phyloP scores from a whole-genome alignment of 2,888 invertebrate species.

The Acronicta alni region DNA sequence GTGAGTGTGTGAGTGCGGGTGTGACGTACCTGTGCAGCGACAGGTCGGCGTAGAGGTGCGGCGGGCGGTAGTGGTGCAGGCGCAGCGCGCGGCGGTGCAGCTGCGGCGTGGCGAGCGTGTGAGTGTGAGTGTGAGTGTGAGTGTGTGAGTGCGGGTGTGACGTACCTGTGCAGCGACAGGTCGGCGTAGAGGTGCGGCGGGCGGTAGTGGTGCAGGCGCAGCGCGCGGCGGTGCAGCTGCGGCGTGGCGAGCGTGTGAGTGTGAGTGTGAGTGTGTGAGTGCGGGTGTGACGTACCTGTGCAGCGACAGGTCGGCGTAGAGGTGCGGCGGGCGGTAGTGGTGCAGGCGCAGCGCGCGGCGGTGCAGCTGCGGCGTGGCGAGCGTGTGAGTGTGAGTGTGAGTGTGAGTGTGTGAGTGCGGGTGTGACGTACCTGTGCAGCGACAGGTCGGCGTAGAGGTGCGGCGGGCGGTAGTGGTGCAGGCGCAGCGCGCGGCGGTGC shows the following conservation, averaged over 20 bases:
- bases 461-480: conserved; percentile 16
- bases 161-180: not conserved
- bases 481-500: conserved; percentile 35
- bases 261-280: not conserved
- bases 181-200: conserved; percentile 2
- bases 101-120: not conserved
- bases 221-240: not conserved
- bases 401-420: too few species aligned
- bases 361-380: conserved; percentile 12
- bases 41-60: not conserved
- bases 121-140: not conserved
- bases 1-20: too few species aligned
- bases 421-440: conserved; percentile 2
- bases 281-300: not conserved
- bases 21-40: not conserved
- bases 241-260: not conserved
- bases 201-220: not conserved
- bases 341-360: conserved; percentile 20
- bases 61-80: conserved; percentile 1
- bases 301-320: not conserved
- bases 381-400: too few species aligned
- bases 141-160: too few species aligned
- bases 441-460: conserved; percentile 6
- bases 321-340: conserved; percentile 5
- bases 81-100: not conserved